Evolutionary conservation across 2,888 invertebrate genomes (phyloP).

Genomic region (Cantharis flavilabris): DNA sequence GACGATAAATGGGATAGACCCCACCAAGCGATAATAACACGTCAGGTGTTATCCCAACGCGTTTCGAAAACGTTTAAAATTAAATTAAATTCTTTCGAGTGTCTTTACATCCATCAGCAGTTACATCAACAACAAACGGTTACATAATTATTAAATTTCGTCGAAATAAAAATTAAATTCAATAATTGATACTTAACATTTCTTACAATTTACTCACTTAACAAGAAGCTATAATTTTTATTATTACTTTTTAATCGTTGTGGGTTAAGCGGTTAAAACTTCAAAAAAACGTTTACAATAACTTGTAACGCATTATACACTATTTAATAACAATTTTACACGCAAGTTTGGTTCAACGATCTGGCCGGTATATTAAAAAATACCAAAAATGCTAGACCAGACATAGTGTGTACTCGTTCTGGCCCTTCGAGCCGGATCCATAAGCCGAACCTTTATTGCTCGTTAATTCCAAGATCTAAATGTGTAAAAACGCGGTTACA

Average conservation of each 20-base stretch:
- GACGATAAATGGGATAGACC: neutral
- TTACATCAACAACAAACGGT: neutral
- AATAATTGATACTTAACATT: neutral
- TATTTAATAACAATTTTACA: constrained; percentile 4
- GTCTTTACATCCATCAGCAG: neutral
- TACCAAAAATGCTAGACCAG: neutral
- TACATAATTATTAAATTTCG: neutral
- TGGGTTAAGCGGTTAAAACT: neutral
- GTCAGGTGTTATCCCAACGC: neutral
- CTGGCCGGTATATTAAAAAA: neutral
- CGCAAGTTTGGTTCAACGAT: constrained; percentile 1
- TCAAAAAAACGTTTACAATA: neutral
- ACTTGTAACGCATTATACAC: neutral
- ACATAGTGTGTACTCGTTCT: neutral
- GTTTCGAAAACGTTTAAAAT: neutral
- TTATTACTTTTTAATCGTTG: constrained; percentile 3
- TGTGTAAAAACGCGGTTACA: neutral
- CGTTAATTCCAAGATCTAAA: neutral
- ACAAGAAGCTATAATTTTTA: constrained; percentile 1
- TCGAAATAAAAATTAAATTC: neutral
- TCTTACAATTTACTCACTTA: constrained; percentile 1
- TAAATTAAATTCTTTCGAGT: neutral
- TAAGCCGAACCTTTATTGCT: neutral
- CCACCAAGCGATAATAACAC: neutral
- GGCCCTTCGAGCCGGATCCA: neutral